Evolutionary conservation across 1,140 invertebrate genomes (phyloP).

Genomic region (Bradysia coprophila): DNA sequence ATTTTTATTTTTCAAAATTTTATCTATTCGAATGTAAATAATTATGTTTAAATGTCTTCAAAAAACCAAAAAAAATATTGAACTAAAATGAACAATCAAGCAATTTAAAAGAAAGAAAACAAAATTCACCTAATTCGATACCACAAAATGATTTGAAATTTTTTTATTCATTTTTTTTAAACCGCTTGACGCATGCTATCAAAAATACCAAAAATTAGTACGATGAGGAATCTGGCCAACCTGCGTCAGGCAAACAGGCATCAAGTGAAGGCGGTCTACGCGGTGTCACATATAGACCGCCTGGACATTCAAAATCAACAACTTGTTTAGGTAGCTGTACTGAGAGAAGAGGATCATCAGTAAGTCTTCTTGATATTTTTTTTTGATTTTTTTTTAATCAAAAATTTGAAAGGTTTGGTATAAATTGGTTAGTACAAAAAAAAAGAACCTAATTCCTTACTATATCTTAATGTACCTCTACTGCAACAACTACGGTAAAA

Average conservation of each 20-base stretch:
- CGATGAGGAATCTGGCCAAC: constrained; percentile 25
- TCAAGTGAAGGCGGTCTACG: constrained; percentile 16
- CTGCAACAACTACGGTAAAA: background rate
- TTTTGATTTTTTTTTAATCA: too few relatives aligned
- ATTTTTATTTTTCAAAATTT: too few relatives aligned
- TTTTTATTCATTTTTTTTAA: background rate
- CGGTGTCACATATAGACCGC: constrained; percentile 28
- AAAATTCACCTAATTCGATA: too few relatives aligned
- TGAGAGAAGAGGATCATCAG: constrained; percentile 34
- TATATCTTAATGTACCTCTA: background rate
- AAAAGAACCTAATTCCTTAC: constrained; percentile 1
- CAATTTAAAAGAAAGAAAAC: too few relatives aligned
- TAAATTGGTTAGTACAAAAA: constrained; percentile 2
- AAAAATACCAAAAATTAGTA: constrained; percentile 16
- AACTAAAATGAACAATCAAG: too few relatives aligned
- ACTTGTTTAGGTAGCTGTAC: constrained; percentile 36
- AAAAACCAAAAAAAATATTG: too few relatives aligned
- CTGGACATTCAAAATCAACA: constrained; percentile 23
- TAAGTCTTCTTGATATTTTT: constrained; percentile 25
- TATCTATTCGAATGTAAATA: too few relatives aligned
- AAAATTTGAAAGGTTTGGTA: too few relatives aligned
- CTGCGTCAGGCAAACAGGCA: constrained; percentile 29
- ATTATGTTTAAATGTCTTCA: too few relatives aligned
- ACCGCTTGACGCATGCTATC: background rate
- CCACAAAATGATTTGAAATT: background rate